Percentiles rank a stretch among this genome's conserved stretches.
These are phyloP conservation scores for Anthonomus grandis DNA, from an alignment of 1,140 invertebrate genomes.

Conservation along the genomic window DNA sequence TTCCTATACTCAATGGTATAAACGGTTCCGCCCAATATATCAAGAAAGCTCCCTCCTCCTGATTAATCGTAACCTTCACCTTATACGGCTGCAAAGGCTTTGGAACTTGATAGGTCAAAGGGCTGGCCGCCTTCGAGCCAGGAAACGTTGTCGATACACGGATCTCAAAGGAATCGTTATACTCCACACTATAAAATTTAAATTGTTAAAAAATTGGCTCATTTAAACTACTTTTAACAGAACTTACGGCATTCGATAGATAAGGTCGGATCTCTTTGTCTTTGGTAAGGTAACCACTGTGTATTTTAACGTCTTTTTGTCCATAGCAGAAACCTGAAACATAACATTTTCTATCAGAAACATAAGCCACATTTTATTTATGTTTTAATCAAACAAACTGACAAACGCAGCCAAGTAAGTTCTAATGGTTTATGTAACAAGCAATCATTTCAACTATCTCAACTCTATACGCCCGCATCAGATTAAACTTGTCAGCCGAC, in stretches of 20 bases:
- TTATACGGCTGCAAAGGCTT: constrained; percentile 36
- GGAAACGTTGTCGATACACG: constrained; percentile 35
- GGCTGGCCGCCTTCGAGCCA: constrained; percentile 26
- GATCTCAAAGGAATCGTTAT: constrained; percentile 30
- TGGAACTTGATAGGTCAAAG: constrained; percentile 31
- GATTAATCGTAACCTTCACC: constrained; percentile 32
- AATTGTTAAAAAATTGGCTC: background rate
- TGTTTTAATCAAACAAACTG: too few relatives aligned
- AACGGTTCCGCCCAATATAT: constrained; percentile 39
- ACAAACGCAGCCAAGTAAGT: too few relatives aligned
- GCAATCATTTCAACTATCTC: too few relatives aligned
- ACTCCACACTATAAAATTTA: constrained; percentile 24
- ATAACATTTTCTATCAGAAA: too few relatives aligned
- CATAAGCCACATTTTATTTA: too few relatives aligned
- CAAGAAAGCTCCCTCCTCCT: constrained; percentile 31
- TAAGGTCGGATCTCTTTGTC: constrained; percentile 15
- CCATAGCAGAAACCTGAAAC: constrained; percentile 24
- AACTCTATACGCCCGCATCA: too few relatives aligned
- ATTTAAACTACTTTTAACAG: background rate
- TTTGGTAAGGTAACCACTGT: constrained; percentile 19
- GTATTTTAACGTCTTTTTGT: constrained; percentile 12
- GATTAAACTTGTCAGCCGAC: too few relatives aligned
- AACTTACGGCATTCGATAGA: constrained; percentile 17
- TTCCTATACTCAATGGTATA: constrained; percentile 31
- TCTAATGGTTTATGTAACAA: too few relatives aligned